Percentiles rank a stretch among this genome's conserved stretches.
These are phyloP conservation scores for Diphyllodes magnificus DNA, from an alignment of 2,113 vertebrate genomes.

Conservation along the genomic window DNA sequence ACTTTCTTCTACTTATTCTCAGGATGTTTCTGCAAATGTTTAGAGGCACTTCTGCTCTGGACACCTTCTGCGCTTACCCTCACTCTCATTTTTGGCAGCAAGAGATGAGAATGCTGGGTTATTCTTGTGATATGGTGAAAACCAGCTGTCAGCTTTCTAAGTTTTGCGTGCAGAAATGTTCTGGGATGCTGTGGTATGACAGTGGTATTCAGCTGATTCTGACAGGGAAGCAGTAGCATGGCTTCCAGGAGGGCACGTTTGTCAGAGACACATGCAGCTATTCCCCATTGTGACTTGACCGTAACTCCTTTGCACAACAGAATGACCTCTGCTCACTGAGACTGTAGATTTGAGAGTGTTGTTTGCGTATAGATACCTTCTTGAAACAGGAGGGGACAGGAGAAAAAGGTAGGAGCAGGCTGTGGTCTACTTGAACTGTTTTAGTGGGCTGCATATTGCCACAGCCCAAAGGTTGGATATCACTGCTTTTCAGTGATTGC, in stretches of 20 bases:
- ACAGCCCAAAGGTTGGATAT: neutral
- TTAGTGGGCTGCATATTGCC: neutral
- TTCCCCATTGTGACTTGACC: neutral
- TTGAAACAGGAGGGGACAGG: neutral
- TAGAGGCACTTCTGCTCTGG: neutral
- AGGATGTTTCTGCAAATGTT: neutral
- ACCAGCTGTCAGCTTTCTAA: neutral
- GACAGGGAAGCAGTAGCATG: neutral
- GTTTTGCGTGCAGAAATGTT: neutral
- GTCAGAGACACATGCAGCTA: neutral
- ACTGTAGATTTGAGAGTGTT: neutral
- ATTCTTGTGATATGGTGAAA: neutral
- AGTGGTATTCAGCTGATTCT: neutral
- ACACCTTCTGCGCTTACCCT: neutral
- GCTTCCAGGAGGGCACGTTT: neutral
- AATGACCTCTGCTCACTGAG: fast-evolving
- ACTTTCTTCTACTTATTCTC: neutral
- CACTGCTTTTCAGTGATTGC: neutral
- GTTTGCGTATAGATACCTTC: neutral
- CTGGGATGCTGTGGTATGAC: fast-evolving
- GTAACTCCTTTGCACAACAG: neutral
- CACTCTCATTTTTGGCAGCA: neutral
- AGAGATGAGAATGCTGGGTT: neutral
- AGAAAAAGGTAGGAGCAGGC: neutral
- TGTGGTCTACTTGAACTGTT: neutral